These are phyloP conservation scores for Hippocampus mohnikei DNA, from an alignment of 2,113 vertebrate species.

Conservation along the genomic window DNA sequence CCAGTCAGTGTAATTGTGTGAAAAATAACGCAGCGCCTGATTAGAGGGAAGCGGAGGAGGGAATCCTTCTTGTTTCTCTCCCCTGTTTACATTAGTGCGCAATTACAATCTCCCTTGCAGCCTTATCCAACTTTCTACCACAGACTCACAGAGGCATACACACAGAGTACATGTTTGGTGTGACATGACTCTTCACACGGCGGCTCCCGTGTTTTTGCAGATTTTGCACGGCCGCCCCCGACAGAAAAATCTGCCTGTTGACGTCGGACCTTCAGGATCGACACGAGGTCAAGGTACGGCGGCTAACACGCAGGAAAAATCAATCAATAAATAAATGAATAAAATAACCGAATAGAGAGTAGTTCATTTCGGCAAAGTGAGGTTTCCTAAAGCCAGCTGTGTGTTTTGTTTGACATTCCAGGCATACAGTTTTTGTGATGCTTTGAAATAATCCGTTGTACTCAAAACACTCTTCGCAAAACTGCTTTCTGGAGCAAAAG, in stretches of 20 bases:
- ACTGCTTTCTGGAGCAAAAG: no score
- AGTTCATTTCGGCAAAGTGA: no score
- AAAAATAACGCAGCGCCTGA: conserved; percentile 65
- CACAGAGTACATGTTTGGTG: conserved; percentile 6
- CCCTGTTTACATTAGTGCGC: conserved; percentile 63
- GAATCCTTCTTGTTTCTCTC: conserved; percentile 48
- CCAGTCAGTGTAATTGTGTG: conserved; percentile 71
- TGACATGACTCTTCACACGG: conserved; percentile 15
- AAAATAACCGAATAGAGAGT: no score
- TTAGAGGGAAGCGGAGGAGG: conserved; percentile 58
- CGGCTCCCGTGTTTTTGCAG: conserved; percentile 57
- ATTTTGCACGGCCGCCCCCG: conserved; percentile 89
- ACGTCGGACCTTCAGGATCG: conserved; percentile 88
- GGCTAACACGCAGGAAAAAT: conserved; percentile 17
- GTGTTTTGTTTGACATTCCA: no score
- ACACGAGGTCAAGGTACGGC: conserved; percentile 87
- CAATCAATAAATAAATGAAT: no score
- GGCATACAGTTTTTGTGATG: no score
- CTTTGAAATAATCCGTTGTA: no score
- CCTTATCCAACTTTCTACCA: conserved; percentile 51
- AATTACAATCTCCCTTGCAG: conserved; percentile 67
- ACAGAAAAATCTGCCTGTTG: conserved; percentile 85
- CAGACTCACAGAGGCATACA: conserved; percentile 49
- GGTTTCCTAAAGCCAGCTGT: no score
- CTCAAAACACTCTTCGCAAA: no score